Percentiles rank a stretch among this genome's conserved stretches.
Conservation (phyloP, 2,888 invertebrate species). For the Lycaena phlaeas region DNA sequence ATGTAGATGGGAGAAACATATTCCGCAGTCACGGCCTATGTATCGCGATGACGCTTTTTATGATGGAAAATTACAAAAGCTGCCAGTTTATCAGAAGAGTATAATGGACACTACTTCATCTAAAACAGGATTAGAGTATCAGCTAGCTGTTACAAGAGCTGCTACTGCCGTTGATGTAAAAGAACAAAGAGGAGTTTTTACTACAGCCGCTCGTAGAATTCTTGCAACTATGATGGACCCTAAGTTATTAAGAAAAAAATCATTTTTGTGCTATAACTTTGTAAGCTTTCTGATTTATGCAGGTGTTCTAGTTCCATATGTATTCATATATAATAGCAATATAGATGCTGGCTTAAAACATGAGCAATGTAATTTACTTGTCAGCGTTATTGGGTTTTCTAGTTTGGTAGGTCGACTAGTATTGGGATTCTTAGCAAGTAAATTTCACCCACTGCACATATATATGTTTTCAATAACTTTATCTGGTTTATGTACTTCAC, state of each 20-base stretch:
- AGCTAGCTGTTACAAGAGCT: constrained; percentile 56
- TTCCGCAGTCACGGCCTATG: constrained; percentile 49
- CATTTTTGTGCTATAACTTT: constrained; percentile 38
- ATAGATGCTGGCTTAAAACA: constrained; percentile 34
- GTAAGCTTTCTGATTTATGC: constrained; percentile 42
- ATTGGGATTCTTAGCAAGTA: constrained; percentile 40
- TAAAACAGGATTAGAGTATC: constrained; percentile 58
- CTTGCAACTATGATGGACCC: constrained; percentile 62
- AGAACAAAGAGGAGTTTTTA: constrained; percentile 48
- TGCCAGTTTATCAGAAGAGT: constrained; percentile 54
- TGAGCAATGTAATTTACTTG: constrained; percentile 40
- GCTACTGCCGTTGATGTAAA: constrained; percentile 46
- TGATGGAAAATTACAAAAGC: constrained; percentile 41
- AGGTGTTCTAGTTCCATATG: constrained; percentile 51
- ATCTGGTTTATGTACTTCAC: constrained; percentile 37
- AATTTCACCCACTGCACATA: constrained; percentile 36
- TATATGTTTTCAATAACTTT: constrained; percentile 24
- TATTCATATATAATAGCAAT: constrained; percentile 47
- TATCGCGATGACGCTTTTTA: constrained; percentile 64
- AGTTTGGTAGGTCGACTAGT: constrained; percentile 43
- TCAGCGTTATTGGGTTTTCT: constrained; percentile 47
- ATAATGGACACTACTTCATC: constrained; percentile 31
- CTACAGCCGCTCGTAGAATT: constrained; percentile 51
- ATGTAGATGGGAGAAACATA: constrained; percentile 50
- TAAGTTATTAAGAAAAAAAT: constrained; percentile 37